phyloP scores from a whole-genome alignment of 1,140 invertebrate genomes.

The Pseudomyrmex sp. region DNA sequence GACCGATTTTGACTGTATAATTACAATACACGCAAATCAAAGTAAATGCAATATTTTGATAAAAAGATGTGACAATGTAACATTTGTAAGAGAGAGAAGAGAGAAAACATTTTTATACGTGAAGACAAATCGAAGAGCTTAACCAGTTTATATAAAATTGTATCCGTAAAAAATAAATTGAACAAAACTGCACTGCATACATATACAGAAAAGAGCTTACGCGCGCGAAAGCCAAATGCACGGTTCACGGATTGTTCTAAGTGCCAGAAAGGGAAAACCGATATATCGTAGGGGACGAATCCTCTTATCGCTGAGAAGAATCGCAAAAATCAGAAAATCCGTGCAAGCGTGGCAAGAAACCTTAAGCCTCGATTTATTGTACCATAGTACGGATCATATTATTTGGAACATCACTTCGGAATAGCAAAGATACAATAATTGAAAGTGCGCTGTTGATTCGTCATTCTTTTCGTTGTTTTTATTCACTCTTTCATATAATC shows the following conservation, averaged over 20 bases:
- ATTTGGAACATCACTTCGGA: neutral
- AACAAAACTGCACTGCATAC: neutral
- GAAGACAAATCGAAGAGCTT: neutral
- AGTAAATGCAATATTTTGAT: slow-evolving; percentile 9
- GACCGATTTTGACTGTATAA: neutral
- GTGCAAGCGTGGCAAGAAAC: slow-evolving; percentile 66
- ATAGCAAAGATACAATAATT: neutral
- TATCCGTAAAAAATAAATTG: neutral
- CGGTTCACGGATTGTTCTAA: slow-evolving; percentile 52
- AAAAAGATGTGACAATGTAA: neutral
- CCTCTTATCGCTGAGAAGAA: slow-evolving; percentile 70
- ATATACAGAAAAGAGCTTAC: slow-evolving; percentile 3
- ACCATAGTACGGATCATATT: slow-evolving; percentile 47
- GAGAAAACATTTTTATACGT: neutral
- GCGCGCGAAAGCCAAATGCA: slow-evolving; percentile 41
- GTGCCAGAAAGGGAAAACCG: slow-evolving; percentile 44
- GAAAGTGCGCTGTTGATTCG: neutral
- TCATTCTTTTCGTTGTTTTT: neutral
- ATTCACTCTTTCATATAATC: slow-evolving; percentile 20
- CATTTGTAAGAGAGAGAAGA: neutral
- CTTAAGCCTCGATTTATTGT: slow-evolving; percentile 63
- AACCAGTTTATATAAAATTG: neutral
- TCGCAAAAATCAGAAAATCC: slow-evolving; percentile 69
- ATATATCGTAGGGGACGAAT: slow-evolving; percentile 71
- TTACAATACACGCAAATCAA: slow-evolving; percentile 3